A percentile compares a stretch with the other conserved stretches of the same genome.
Evolutionary conservation across 1,140 invertebrate species (phyloP).

Genomic region (Tribolium madens): DNA sequence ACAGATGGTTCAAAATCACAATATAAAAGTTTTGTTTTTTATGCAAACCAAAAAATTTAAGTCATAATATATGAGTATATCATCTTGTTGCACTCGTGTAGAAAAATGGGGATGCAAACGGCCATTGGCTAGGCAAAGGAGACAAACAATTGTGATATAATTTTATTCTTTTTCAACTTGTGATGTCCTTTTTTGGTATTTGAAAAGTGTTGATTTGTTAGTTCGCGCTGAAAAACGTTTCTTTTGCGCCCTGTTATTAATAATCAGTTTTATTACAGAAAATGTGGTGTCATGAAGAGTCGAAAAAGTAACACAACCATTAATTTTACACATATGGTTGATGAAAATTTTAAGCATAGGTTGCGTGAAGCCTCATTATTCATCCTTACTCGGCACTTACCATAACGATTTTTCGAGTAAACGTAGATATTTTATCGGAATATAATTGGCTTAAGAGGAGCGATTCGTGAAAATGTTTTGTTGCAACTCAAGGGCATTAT

Average conservation of each 20-base stretch:
- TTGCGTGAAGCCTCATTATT: constrained; percentile 9
- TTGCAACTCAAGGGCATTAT: constrained; percentile 10
- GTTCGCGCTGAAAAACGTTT: neutral
- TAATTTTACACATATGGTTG: constrained; percentile 21
- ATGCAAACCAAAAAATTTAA: too few species aligned
- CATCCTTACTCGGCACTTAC: constrained; percentile 6
- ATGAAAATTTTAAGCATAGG: constrained; percentile 16
- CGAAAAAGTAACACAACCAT: neutral
- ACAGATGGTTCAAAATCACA: too few species aligned
- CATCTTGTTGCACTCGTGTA: too few species aligned
- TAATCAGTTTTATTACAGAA: neutral
- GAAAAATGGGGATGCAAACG: too few species aligned
- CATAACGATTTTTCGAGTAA: constrained; percentile 14
- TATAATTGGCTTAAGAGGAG: constrained; percentile 33
- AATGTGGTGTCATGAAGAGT: neutral
- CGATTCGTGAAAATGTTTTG: constrained; percentile 2
- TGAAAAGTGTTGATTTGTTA: too few species aligned
- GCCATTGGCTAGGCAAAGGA: too few species aligned
- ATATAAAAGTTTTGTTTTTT: too few species aligned
- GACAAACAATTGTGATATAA: too few species aligned
- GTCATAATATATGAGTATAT: too few species aligned
- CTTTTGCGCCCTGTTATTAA: neutral
- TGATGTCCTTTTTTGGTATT: too few species aligned
- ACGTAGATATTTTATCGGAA: constrained; percentile 11
- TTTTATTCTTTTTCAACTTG: too few species aligned